Percentiles rank a stretch among this genome's conserved stretches.
Conservation (phyloP, 2,888 invertebrate species). For the Drosophila yooni region DNA sequence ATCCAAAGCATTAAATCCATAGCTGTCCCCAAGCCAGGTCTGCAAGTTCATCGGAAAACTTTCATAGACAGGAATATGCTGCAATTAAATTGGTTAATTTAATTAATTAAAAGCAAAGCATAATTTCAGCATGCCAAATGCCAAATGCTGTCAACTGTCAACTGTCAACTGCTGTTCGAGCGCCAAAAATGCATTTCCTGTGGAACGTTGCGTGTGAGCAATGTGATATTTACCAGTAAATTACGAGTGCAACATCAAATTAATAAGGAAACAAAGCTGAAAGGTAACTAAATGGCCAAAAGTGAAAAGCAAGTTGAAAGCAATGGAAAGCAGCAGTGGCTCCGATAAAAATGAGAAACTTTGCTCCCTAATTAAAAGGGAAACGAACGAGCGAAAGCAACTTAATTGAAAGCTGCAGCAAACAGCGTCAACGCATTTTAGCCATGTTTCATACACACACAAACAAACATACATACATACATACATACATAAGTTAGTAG, state of each 20-base stretch:
- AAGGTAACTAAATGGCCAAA: constrained; percentile 35
- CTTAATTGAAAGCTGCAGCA: constrained; percentile 74
- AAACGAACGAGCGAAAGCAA: constrained; percentile 43
- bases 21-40: constrained; percentile 65
- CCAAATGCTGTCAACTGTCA: not conserved
- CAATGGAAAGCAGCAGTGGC: not conserved
- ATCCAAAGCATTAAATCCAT: constrained; percentile 55
- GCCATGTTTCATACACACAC: constrained; percentile 45
- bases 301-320: not conserved
- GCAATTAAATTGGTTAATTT: constrained; percentile 27
- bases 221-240: constrained; percentile 50
- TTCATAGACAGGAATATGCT: constrained; percentile 66
- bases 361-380: constrained; percentile 66
- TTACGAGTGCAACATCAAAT: constrained; percentile 59
- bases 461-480: constrained; percentile 12
- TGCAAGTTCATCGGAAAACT: constrained; percentile 66
- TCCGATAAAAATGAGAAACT: constrained; percentile 42
- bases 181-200: constrained; percentile 62
- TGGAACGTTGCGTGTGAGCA: constrained; percentile 62
- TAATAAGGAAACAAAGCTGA: constrained; percentile 44
- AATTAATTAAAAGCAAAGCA: not conserved
- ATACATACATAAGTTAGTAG: constrained; percentile 1
- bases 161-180: not conserved
- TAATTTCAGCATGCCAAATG: not conserved
- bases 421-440: constrained; percentile 66